Base-by-base conservation (phyloP, 2,888 invertebrate genomes). In the Scaptomyza parva region DNA sequence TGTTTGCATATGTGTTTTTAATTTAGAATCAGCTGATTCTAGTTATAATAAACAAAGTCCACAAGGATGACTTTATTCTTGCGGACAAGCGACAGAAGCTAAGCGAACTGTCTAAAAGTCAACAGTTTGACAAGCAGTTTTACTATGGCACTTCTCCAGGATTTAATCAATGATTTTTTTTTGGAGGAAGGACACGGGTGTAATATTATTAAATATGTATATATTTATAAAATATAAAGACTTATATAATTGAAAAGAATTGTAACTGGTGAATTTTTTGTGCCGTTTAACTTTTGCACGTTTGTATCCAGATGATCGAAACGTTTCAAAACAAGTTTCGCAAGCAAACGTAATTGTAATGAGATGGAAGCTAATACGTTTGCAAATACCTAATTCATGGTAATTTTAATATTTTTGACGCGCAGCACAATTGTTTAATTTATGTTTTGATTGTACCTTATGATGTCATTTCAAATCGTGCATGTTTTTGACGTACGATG, bases 61-160 rank as follows among this genome's bases (percentile, higher is more conserved):
- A n/a, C n/a, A n/a, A 92, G 17, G 91, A 91, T 72, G 92, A 92
- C 67, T 91, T 92, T 53, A 81, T 91, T 52, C 61, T 89, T 35
- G 80, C 81, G n/a, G 92, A 91, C 58, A 91, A 91, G 62, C 84
- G 90, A 1, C 90, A 89, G 55, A 88, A 84, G 55, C 14, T 79
- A 43, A 62, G 58, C 12, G 86, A 90, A 28, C 50, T 88, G 30
- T 86, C 89, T 0, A 86, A 77, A 63, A 91, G 84, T 55, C 85
- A 89, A 45, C 90, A 91, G 30, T 81, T 83, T 40, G 91, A 91
- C 51, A 76, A 87, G 33, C 88, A 90, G 55, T 91, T 90, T 68
- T 87, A 88, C 6, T 91, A 89, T 55, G 90, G 91, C 3, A 62
- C 89, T 3, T 91, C 91, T 3, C 89, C 91, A 0, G 90, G 90